Conservation (phyloP, 1,140 invertebrate genomes). For the Neelides sp. region DNA sequence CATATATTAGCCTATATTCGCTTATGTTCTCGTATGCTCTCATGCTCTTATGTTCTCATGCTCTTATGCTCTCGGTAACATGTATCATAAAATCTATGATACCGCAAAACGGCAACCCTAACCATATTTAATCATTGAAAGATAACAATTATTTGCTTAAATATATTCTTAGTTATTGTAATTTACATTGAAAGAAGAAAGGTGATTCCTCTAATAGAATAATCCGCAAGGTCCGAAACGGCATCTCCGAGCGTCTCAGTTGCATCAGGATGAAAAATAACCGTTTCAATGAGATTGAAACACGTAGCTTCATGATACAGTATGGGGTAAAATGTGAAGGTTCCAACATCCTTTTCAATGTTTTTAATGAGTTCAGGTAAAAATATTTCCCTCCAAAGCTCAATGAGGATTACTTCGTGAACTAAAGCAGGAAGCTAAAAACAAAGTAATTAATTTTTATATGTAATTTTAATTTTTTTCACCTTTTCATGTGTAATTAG, state of each 20-base stretch:
- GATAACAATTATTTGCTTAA: no score
- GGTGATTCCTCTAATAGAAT: constrained; percentile 46
- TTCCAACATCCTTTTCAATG: constrained; percentile 4
- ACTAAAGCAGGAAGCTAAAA: constrained; percentile 42
- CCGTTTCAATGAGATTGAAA: constrained; percentile 55
- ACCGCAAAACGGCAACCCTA: no score
- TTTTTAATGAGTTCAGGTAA: constrained; percentile 49
- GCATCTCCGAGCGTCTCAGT: constrained; percentile 54
- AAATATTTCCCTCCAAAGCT: constrained; percentile 61
- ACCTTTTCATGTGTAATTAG: constrained; percentile 52
- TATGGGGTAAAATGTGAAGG: constrained; percentile 34
- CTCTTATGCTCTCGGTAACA: no score
- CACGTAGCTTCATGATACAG: constrained; percentile 56
- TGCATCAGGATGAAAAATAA: constrained; percentile 57
- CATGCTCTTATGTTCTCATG: no score
- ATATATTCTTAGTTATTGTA: no score
- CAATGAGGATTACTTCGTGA: constrained; percentile 59
- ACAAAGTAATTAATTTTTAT: not conserved
- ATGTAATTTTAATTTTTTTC: constrained; percentile 21
- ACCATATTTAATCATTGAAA: no score
- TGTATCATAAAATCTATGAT: no score
- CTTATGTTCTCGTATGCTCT: no score
- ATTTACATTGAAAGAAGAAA: constrained; percentile 32
- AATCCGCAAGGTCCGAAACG: constrained; percentile 60
- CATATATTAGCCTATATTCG: no score